Conservation (phyloP, 2,113 vertebrate species). For the Thinocorus orbignyianus region DNA sequence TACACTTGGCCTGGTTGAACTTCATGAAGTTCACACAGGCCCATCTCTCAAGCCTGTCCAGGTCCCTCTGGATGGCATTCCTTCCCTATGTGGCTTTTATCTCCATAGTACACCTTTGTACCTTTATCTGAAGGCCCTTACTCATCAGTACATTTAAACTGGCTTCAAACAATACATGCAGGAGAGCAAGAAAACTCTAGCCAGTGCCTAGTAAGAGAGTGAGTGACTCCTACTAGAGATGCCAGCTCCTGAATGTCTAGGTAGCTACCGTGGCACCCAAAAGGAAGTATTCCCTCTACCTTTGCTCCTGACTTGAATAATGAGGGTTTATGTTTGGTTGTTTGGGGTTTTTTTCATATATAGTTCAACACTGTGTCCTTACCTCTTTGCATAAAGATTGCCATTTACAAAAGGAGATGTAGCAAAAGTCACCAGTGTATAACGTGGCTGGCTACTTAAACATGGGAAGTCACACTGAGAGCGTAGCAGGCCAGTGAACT, state of each 20-base stretch:
- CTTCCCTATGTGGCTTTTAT: background rate
- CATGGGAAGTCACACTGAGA: background rate
- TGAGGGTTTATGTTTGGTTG: background rate
- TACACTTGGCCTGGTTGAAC: too few species aligned
- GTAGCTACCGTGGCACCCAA: background rate
- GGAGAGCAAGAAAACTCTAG: background rate
- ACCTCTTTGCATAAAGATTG: background rate
- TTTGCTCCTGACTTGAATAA: background rate
- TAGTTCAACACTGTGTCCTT: background rate
- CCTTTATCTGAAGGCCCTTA: background rate
- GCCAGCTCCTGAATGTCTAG: background rate
- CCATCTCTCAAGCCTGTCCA: too few species aligned
- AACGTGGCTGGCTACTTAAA: background rate
- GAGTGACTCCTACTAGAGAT: background rate
- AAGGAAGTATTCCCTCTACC: background rate
- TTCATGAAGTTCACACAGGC: too few species aligned
- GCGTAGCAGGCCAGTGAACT: background rate
- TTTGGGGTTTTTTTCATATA: background rate
- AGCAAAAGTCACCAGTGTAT: background rate
- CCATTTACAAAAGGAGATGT: background rate
- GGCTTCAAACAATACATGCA: too few species aligned
- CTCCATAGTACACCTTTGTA: background rate
- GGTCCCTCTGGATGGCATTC: too few species aligned
- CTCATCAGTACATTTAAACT: background rate
- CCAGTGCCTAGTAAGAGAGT: background rate